These are phyloP conservation scores for Eristalis arbustorum DNA, from an alignment of 2,888 invertebrate species.

Conservation along the genomic window DNA sequence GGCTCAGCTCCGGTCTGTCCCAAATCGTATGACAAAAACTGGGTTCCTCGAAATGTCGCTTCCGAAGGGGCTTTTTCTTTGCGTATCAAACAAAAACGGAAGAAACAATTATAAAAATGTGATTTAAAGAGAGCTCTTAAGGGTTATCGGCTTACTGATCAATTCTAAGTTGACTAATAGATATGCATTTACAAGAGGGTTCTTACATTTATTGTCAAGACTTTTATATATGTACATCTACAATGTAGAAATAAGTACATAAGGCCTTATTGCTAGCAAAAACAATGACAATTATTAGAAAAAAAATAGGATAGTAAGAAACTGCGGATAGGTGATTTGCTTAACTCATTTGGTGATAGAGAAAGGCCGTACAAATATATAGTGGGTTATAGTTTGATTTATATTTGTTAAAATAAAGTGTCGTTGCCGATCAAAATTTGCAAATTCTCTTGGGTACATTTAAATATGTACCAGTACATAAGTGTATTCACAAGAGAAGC, in stretches of 20 bases:
- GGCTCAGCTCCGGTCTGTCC: constrained; percentile 92
- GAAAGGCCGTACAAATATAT: neutral
- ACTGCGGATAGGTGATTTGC: neutral
- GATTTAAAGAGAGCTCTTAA: constrained; percentile 11
- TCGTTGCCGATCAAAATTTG: constrained; percentile 22
- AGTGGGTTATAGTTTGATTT: neutral
- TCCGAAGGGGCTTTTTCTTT: constrained; percentile 96
- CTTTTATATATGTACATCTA: neutral
- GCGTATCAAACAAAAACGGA: constrained; percentile 22
- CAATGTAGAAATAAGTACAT: neutral
- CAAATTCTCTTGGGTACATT: neutral
- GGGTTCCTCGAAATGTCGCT: constrained; percentile 94
- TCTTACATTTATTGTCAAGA: too few relatives aligned
- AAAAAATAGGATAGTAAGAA: neutral
- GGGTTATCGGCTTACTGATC: constrained; percentile 47
- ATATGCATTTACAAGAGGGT: constrained; percentile 32
- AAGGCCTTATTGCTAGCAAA: neutral
- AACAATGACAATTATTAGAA: neutral
- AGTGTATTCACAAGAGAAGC: constrained; percentile 15
- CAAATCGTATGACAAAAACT: constrained; percentile 95
- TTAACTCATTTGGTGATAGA: constrained; percentile 2
- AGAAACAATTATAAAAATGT: constrained; percentile 4
- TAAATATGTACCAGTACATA: constrained; percentile 23
- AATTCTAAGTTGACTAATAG: constrained; percentile 24
- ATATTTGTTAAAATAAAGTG: too few relatives aligned